Conservation (phyloP, 2,113 vertebrate genomes). For the Rhadina sibilatrix region DNA sequence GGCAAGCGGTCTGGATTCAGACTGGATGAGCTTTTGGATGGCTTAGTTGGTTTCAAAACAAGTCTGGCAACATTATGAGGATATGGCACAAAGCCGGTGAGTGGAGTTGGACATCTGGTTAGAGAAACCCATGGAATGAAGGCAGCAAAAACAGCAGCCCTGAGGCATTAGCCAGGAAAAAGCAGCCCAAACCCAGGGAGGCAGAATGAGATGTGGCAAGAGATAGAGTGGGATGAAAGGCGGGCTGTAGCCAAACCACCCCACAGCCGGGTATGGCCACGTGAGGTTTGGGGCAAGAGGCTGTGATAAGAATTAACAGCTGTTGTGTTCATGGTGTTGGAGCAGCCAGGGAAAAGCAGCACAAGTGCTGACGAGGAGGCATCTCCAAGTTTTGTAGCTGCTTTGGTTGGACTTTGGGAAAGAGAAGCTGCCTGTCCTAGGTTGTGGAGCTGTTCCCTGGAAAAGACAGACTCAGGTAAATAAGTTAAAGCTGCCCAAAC, state of each 20-base stretch:
- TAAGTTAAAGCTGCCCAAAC: neutral
- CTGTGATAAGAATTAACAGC: neutral
- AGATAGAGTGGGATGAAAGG: neutral
- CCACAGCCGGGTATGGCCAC: neutral
- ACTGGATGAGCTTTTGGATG: neutral
- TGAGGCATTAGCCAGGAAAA: neutral
- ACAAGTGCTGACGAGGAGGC: neutral
- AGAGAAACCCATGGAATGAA: neutral
- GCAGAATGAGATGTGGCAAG: neutral
- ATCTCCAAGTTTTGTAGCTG: neutral
- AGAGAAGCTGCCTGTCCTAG: neutral
- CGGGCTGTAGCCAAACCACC: neutral
- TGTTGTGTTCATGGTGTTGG: accelerated
- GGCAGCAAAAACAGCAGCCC: slow-evolving; percentile 26
- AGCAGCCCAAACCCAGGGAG: neutral
- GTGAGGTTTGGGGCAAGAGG: neutral
- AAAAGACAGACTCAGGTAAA: neutral
- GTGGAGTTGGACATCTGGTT: slow-evolving; percentile 31
- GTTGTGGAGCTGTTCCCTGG: neutral
- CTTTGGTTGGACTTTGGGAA: neutral
- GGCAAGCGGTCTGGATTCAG: neutral
- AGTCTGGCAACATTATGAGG: neutral
- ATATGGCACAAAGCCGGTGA: neutral
- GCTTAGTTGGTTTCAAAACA: neutral
- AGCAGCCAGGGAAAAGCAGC: neutral